Percentiles rank a stretch among this genome's conserved stretches.
Conservation (phyloP, 2,888 invertebrate species). For the Oscheius sp. region DNA sequence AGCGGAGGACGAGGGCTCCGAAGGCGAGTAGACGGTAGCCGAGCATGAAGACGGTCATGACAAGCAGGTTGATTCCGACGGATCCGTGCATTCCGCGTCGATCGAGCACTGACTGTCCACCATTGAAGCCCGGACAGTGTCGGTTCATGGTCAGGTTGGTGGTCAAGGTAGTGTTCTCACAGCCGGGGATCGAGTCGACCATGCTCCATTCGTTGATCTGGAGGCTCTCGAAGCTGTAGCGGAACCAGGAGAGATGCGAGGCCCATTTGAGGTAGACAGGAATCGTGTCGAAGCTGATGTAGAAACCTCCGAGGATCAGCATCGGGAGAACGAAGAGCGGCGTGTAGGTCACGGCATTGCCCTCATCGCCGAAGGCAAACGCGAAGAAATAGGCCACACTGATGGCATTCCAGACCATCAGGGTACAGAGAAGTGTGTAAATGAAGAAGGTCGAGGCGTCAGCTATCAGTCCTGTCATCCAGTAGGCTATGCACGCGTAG, state of each 20-base stretch:
- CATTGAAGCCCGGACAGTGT: constrained; percentile 54
- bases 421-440: constrained; percentile 52
- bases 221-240: constrained; percentile 65
- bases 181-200: constrained; percentile 38
- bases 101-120: constrained; percentile 42
- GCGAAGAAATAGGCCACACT: constrained; percentile 67
- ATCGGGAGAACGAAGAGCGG: constrained; percentile 65
- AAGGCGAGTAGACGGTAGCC: constrained; percentile 55
- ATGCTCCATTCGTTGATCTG: constrained; percentile 63
- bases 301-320: constrained; percentile 65
- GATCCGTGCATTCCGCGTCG: constrained; percentile 50
- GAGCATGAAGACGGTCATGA: constrained; percentile 51
- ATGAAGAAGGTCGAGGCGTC: constrained; percentile 45
- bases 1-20: constrained; percentile 50
- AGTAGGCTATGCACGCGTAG: constrained; percentile 87
- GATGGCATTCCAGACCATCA: constrained; percentile 59
- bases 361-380: constrained; percentile 64
- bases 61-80: constrained; percentile 40
- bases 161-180: constrained; percentile 11
- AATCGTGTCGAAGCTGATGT: constrained; percentile 61
- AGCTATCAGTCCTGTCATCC: constrained; percentile 81
- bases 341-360: constrained; percentile 61
- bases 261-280: constrained; percentile 55
- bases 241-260: constrained; percentile 65
- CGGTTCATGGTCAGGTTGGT: background rate